Evolutionary conservation across 2,797 vertebrate genomes (phyloP).

Genomic region (Pantherophis alleghaniensis): DNA sequence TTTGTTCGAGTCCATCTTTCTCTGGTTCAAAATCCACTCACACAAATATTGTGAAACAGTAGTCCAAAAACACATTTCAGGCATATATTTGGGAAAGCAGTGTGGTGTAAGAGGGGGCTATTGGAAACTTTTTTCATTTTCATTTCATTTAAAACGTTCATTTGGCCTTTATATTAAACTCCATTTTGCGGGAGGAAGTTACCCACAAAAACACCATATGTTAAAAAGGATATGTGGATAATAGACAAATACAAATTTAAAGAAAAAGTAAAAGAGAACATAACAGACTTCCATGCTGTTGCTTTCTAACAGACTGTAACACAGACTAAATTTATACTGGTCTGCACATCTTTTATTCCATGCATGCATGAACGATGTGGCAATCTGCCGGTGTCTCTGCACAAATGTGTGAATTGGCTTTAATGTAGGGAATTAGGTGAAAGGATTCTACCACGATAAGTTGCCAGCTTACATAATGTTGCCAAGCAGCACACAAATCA

Average conservation of each 20-base stretch:
- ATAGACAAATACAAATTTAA: background rate
- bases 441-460: background rate
- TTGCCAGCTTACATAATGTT: background rate
- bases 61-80: background rate
- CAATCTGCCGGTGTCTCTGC: background rate
- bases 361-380: background rate
- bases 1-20: background rate
- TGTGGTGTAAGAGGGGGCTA: background rate
- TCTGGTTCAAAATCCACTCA: background rate
- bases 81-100: background rate
- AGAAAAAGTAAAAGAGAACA: background rate
- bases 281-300: background rate
- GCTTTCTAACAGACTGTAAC: background rate
- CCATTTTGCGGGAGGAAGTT: background rate
- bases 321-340: background rate
- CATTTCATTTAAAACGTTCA: background rate
- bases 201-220: background rate
- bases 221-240: background rate
- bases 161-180: background rate
- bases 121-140: background rate
- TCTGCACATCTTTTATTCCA: background rate
- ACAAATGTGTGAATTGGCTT: background rate
- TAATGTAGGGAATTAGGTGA: background rate
- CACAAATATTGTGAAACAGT: background rate
- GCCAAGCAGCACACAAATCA: background rate